Conservation (phyloP, 1,140 invertebrate genomes). For the Pseudomyrmex sp. region DNA sequence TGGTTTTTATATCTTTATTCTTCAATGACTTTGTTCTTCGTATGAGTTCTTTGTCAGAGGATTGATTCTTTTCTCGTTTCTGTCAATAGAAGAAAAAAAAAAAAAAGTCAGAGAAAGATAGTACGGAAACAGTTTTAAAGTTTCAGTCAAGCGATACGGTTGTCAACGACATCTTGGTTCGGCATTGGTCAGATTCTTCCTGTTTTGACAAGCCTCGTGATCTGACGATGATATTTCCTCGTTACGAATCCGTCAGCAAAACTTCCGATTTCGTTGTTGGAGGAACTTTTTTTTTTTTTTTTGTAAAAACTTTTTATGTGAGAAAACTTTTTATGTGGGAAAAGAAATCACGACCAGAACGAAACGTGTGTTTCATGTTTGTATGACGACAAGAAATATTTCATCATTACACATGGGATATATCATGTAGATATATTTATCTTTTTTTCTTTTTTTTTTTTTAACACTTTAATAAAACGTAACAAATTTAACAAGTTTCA, state of each 20-base stretch:
- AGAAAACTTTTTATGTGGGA: not conserved
- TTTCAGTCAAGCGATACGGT: constrained; percentile 70
- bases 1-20: constrained; percentile 3
- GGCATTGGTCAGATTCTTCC: constrained; percentile 64
- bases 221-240: constrained; percentile 38
- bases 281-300: constrained; percentile 7
- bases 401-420: not conserved
- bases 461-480: too few species aligned
- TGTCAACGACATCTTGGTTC: constrained; percentile 47
- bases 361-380: not conserved
- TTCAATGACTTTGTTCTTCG: not conserved
- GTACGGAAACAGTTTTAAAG: constrained; percentile 69
- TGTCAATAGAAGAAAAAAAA: constrained; percentile 9
- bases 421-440: too few species aligned
- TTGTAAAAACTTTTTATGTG: not conserved
- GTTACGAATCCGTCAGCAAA: constrained; percentile 44
- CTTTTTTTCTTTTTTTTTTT: too few species aligned
- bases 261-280: constrained; percentile 29
- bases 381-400: constrained; percentile 3
- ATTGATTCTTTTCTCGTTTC: not conserved
- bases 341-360: not conserved
- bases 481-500: too few species aligned
- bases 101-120: constrained; percentile 20
- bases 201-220: constrained; percentile 63
- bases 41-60: not conserved